Percentiles rank a stretch among this genome's conserved stretches.
phyloP scores from a whole-genome alignment of 2,797 vertebrate species.

The Mionectes olivaceus region DNA sequence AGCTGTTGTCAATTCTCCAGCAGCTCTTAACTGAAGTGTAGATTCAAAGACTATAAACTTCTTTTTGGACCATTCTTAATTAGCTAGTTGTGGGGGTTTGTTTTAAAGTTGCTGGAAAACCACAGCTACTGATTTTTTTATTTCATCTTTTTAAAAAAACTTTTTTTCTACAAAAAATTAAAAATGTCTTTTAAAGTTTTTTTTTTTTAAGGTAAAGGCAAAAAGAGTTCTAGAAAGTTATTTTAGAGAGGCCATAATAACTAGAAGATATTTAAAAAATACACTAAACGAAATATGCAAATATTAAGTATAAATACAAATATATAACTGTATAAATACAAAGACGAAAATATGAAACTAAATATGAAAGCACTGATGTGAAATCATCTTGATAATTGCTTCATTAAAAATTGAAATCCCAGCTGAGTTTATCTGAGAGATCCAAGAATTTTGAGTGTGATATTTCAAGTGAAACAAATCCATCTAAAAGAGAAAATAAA shows the following conservation, averaged over 20 bases:
- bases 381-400: neutral
- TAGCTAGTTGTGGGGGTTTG: neutral
- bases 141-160: fast-evolving
- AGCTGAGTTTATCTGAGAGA: neutral
- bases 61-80: neutral
- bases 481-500: neutral
- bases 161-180: neutral
- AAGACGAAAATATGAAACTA: neutral
- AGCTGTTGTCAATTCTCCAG: neutral
- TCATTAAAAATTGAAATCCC: neutral
- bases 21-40: neutral
- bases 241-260: neutral
- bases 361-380: neutral
- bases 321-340: neutral
- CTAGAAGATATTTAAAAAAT: neutral
- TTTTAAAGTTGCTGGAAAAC: neutral
- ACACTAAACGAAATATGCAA: neutral
- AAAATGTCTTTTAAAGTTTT: fast-evolving
- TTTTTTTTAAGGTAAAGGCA: neutral
- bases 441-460: neutral
- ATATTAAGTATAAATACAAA: neutral
- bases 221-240: neutral
- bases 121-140: neutral
- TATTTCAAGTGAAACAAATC: neutral
- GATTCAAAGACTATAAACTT: neutral